phyloP scores from a whole-genome alignment of 2,888 invertebrate genomes.

The Gryllus longicercus region DNA sequence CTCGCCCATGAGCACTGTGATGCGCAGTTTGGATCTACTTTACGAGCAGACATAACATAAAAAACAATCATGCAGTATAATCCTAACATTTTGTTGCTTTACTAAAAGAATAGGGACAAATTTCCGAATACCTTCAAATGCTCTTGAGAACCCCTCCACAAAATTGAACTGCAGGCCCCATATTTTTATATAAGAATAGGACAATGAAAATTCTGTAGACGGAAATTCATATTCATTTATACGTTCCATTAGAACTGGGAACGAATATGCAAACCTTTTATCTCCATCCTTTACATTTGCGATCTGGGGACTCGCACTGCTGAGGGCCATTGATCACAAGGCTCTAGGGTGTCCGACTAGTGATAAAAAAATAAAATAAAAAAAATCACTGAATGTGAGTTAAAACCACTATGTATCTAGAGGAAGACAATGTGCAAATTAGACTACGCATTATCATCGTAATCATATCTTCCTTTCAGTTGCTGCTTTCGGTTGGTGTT shows the following conservation, averaged over 20 bases:
- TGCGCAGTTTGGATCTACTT: too few relatives aligned
- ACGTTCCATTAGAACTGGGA: conserved; percentile 20
- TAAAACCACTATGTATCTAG: conserved; percentile 27
- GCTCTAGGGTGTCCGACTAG: conserved; percentile 27
- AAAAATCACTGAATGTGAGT: conserved; percentile 28
- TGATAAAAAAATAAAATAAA: conserved; percentile 24
- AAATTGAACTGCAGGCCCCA: neutral
- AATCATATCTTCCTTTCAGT: conserved; percentile 30
- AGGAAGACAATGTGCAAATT: conserved; percentile 26
- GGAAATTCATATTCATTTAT: conserved; percentile 25
- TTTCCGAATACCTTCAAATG: too few relatives aligned
- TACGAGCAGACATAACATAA: too few relatives aligned
- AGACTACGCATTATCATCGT: conserved; percentile 31
- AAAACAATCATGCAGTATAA: too few relatives aligned
- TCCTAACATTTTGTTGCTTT: too few relatives aligned
- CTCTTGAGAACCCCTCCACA: too few relatives aligned
- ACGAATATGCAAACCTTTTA: conserved; percentile 36
- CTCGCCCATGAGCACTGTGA: too few relatives aligned
- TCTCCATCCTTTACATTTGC: conserved; percentile 35
- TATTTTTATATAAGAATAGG: neutral
- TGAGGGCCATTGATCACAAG: conserved; percentile 35
- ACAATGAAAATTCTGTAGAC: neutral
- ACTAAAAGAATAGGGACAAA: too few relatives aligned
- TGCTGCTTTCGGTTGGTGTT: conserved; percentile 23
- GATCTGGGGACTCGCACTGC: conserved; percentile 36